Base-by-base conservation (phyloP, 2,888 invertebrate genomes). In the Epinotia ramella region DNA sequence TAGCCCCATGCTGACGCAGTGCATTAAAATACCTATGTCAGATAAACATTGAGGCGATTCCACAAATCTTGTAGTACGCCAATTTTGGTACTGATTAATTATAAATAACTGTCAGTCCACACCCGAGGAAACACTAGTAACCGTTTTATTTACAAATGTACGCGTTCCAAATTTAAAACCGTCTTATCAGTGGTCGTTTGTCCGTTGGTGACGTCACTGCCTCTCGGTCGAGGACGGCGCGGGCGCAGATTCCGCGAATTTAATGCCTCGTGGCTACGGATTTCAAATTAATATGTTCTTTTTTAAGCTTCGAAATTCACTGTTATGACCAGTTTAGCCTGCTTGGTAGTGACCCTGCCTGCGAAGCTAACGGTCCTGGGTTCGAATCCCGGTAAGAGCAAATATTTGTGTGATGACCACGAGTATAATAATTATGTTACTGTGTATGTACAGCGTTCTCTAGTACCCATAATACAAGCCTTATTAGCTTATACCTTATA, bases 151-250 rank as follows among this genome's bases (percentile, higher is more conserved):
- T 76, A 56, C 72, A 72, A 72, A 72, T 66, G 70, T 64, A 24
- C 46, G 20, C 44, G 60, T 76, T 76, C 76, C 71, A 71, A 73
- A 71, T 71, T 73, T 73, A 71, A 75, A 69, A 69, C 18, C 63
- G 69, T 62, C 66, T 64, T 70, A 72, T 73, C 68, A 75, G 62
- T 68, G 79, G 78, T 70, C 59, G 68, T 46, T 53, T 53, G 81
- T 80, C 78, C 81, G 68, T 73, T 73, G 57, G 66, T 89, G 89
- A 88, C 87, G 87, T 88, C 86, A 89, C 76, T 75, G 81, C 80
- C 79, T 80, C 79, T 82, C 82, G 78, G 80, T 80, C 85, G 87
- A 88, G 87, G 88, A 85, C 85, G 40, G n/a, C 67, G 57, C 67
- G 79, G 73, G 79, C 79, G 78, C 20, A 83, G 87, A 86, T 88